These are phyloP conservation scores for Mobula birostris DNA, from an alignment of 2,113 vertebrate species.

Conservation along the genomic window DNA sequence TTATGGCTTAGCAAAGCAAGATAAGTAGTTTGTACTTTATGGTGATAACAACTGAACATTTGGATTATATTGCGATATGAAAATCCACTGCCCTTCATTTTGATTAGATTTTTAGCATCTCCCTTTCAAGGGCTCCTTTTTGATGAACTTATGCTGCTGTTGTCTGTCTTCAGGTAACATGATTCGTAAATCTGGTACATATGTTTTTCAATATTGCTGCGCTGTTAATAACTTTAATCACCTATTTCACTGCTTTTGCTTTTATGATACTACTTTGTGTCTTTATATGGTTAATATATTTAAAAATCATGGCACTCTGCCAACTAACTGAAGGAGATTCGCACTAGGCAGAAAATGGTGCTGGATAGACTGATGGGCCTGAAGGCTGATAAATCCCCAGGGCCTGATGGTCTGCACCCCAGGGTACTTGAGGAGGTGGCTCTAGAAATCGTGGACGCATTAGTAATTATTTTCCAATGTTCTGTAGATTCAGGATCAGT, in stretches of 20 bases:
- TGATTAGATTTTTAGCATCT: not conserved
- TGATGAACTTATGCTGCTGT: not conserved
- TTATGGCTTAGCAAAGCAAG: not conserved
- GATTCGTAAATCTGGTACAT: not conserved
- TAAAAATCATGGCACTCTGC: not conserved
- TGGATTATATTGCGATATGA: not conserved
- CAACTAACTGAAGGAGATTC: not conserved
- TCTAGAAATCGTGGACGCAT: too few relatives aligned
- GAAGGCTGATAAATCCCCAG: too few relatives aligned
- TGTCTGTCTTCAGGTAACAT: not conserved
- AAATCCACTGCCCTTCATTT: not conserved
- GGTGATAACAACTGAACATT: not conserved
- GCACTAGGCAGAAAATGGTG: too few relatives aligned
- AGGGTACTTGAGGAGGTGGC: too few relatives aligned
- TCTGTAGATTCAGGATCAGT: too few relatives aligned
- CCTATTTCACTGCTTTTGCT: not conserved
- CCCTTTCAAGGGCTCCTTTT: not conserved
- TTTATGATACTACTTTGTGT: not conserved
- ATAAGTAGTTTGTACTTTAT: constrained; percentile 6
- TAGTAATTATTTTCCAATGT: too few relatives aligned
- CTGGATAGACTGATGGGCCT: too few relatives aligned
- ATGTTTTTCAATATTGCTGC: not conserved
- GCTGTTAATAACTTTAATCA: not conserved
- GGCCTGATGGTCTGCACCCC: too few relatives aligned
- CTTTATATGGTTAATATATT: not conserved